phyloP scores from a whole-genome alignment of 2,113 vertebrate species.

The Clupea harengus region DNA sequence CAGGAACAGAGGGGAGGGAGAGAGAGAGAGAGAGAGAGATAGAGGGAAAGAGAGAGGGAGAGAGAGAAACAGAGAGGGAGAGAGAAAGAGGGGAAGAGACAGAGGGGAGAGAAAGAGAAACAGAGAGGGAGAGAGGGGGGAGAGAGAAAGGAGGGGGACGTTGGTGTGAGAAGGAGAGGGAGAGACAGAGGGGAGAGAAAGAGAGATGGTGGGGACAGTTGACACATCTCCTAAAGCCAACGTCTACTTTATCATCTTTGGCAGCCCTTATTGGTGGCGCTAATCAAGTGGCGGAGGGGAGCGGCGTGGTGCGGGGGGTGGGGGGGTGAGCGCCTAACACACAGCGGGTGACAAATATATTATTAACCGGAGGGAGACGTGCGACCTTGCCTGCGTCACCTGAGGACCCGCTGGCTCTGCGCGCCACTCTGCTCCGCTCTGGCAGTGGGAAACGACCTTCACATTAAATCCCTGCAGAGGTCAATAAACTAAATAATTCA shows the following conservation, averaged over 20 bases:
- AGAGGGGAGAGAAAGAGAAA: background rate
- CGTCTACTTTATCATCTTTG: conserved; percentile 78
- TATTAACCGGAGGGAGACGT: conserved; percentile 73
- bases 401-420: conserved; percentile 70
- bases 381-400: conserved; percentile 77
- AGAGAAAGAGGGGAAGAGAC: background rate
- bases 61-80: conserved; percentile 17
- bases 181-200: conserved; percentile 27
- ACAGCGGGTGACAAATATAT: conserved; percentile 77
- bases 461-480: conserved; percentile 78
- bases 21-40: background rate
- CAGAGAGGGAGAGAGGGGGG: conserved; percentile 7
- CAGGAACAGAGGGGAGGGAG: conserved; percentile 58
- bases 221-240: conserved; percentile 78
- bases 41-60: background rate
- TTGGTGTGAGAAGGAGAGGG: conserved; percentile 46
- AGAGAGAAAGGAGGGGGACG: background rate
- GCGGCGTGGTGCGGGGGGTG: background rate
- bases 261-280: conserved; percentile 77
- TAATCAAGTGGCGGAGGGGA: conserved; percentile 69
- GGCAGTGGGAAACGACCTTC: conserved; percentile 78
- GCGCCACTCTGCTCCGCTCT: conserved; percentile 51
- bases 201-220: conserved; percentile 69
- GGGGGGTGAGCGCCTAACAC: conserved; percentile 48
- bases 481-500: conserved; percentile 85